Percentiles rank a stretch among this genome's conserved stretches.
Conservation (phyloP, 2,113 vertebrate species). For the Saimiri boliviensis region DNA sequence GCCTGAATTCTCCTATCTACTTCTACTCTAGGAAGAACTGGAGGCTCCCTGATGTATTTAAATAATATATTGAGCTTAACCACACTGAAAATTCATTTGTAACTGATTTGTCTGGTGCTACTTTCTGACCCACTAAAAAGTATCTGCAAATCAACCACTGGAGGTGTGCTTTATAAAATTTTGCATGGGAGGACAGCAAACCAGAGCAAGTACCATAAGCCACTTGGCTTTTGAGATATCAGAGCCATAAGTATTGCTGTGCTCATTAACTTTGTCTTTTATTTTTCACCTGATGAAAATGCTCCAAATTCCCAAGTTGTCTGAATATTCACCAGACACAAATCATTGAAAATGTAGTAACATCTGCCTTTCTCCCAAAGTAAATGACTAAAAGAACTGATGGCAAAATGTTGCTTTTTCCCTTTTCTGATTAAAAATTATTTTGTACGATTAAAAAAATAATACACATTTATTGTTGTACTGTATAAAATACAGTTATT, state of each 20-base stretch:
- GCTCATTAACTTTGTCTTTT: neutral
- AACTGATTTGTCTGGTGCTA: neutral
- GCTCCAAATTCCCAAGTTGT: neutral
- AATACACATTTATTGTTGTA: neutral
- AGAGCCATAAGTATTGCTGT: neutral
- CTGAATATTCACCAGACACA: neutral
- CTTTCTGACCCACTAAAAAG: neutral
- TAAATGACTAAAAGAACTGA: neutral
- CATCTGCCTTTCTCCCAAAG: neutral
- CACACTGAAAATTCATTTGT: neutral
- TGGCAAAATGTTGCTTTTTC: neutral
- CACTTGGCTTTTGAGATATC: neutral
- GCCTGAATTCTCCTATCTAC: neutral
- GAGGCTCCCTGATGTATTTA: neutral
- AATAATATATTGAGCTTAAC: neutral
- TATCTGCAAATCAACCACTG: neutral
- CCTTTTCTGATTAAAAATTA: conserved; percentile 9
- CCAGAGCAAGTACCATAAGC: neutral
- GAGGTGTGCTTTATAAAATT: neutral
- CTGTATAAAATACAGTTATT: neutral
- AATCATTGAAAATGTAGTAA: neutral
- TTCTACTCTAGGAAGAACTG: neutral
- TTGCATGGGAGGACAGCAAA: neutral
- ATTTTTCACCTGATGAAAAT: conserved; percentile 1
- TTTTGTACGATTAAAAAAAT: conserved; percentile 15